Evolutionary conservation across 2,888 invertebrate genomes (phyloP).

Genomic region (Lasioglossum morio): DNA sequence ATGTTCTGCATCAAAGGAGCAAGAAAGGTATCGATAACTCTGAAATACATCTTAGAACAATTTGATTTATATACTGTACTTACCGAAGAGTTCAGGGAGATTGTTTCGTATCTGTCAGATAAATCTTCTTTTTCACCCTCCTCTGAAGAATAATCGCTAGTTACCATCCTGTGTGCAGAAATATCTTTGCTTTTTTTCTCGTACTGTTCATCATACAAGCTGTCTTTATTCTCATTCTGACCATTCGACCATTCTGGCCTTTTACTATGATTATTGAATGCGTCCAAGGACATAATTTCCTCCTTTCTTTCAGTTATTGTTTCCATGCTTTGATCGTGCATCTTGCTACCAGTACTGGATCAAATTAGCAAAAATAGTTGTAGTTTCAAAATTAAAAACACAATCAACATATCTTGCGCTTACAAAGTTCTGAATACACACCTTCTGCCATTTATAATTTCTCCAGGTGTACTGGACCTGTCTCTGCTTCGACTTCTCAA

Average conservation of each 20-base stretch:
- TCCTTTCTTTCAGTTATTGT: conserved; percentile 74
- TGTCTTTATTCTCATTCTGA: conserved; percentile 77
- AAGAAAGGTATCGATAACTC: background rate
- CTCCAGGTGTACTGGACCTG: conserved; percentile 80
- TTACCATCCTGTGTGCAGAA: conserved; percentile 73
- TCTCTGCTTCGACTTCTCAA: conserved; percentile 79
- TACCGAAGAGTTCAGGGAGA: conserved; percentile 76
- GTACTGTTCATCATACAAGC: conserved; percentile 52
- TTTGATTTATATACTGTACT: conserved; percentile 88
- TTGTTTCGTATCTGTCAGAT: conserved; percentile 79
- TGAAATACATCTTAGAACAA: background rate
- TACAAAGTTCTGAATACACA: conserved; percentile 76
- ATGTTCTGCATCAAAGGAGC: background rate
- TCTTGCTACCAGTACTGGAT: conserved; percentile 68
- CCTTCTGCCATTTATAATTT: conserved; percentile 76
- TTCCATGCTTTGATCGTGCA: conserved; percentile 75
- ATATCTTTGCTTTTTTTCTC: conserved; percentile 84
- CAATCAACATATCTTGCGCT: conserved; percentile 35
- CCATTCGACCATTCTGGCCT: conserved; percentile 71
- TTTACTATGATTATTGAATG: conserved; percentile 62
- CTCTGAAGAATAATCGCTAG: conserved; percentile 89
- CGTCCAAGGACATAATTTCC: conserved; percentile 61
- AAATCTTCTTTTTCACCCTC: conserved; percentile 85
- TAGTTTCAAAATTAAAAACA: background rate
- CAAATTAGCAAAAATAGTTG: conserved; percentile 51